phyloP scores from a whole-genome alignment of 2,797 vertebrate genomes.

The Paratrypauchen microcephalus region DNA sequence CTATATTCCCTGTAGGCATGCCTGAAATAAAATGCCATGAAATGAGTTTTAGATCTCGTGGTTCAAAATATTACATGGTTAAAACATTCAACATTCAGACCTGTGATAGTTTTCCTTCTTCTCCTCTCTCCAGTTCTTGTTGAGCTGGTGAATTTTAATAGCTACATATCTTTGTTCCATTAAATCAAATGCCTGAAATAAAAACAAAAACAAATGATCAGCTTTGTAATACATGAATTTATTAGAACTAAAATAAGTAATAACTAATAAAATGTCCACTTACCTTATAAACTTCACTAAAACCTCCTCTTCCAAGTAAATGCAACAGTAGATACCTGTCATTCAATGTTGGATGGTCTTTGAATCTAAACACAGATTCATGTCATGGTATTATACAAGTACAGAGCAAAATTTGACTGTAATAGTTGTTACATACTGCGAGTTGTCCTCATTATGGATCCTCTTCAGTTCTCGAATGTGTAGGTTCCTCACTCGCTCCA shows the following conservation, averaged over 20 bases:
- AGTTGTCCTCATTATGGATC: conserved; percentile 99
- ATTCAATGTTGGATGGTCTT: conserved; percentile 97
- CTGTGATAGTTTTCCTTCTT: conserved; percentile 99
- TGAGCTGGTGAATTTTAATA: conserved; percentile 99
- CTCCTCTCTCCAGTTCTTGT: conserved; percentile 99
- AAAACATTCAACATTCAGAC: conserved; percentile 59
- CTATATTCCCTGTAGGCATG: conserved; percentile 95
- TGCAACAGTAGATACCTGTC: conserved; percentile 94
- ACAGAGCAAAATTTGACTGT: background rate
- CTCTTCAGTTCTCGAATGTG: conserved; percentile 98
- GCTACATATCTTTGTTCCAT: conserved; percentile 98
- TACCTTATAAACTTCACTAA: conserved; percentile 99
- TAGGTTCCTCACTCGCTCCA: conserved; percentile 96
- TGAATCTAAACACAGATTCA: conserved; percentile 80
- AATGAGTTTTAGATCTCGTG: background rate
- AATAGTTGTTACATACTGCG: conserved; percentile 81
- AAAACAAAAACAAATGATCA: background rate
- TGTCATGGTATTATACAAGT: background rate
- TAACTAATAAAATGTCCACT: conserved; percentile 6
- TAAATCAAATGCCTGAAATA: conserved; percentile 93
- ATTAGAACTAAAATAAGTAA: background rate
- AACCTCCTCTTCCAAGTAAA: conserved; percentile 94
- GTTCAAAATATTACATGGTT: background rate
- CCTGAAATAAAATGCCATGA: conserved; percentile 68
- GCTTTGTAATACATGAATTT: background rate